These are phyloP conservation scores for Monoplex corrugatus DNA, from an alignment of 2,888 invertebrate genomes.

Conservation along the genomic window DNA sequence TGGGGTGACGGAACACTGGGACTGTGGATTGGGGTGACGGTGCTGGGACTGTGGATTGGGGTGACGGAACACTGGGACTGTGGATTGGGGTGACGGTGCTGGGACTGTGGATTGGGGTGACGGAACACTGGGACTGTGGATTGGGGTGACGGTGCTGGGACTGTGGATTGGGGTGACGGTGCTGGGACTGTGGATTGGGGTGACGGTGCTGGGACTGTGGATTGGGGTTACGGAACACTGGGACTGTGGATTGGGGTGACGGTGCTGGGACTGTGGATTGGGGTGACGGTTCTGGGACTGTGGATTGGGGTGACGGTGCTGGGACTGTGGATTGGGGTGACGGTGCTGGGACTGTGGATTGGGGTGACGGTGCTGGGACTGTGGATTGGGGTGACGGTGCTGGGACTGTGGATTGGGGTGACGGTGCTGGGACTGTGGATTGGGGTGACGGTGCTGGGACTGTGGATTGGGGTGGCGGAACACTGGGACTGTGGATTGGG, in stretches of 20 bases:
- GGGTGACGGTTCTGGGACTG: conserved; percentile 64
- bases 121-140: conserved; percentile 68
- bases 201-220: conserved; percentile 67
- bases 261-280: conserved; percentile 68
- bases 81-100: conserved; percentile 69
- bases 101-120: too few species aligned
- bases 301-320: conserved; percentile 68
- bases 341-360: conserved; percentile 67
- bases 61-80: conserved; percentile 66
- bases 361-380: conserved; percentile 66
- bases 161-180: conserved; percentile 68
- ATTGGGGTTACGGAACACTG: conserved; percentile 66
- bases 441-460: conserved; percentile 64
- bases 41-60: too few species aligned
- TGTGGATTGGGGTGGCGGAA: conserved; percentile 69
- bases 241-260: conserved; percentile 68
- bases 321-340: conserved; percentile 67
- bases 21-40: conserved; percentile 67
- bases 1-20: conserved; percentile 67
- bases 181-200: conserved; percentile 67
- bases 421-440: conserved; percentile 68
- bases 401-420: conserved; percentile 68
- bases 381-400: conserved; percentile 66
- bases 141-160: conserved; percentile 65
- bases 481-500: conserved; percentile 68